phyloP scores from a whole-genome alignment of 2,888 invertebrate genomes.

The Athalia cordata region DNA sequence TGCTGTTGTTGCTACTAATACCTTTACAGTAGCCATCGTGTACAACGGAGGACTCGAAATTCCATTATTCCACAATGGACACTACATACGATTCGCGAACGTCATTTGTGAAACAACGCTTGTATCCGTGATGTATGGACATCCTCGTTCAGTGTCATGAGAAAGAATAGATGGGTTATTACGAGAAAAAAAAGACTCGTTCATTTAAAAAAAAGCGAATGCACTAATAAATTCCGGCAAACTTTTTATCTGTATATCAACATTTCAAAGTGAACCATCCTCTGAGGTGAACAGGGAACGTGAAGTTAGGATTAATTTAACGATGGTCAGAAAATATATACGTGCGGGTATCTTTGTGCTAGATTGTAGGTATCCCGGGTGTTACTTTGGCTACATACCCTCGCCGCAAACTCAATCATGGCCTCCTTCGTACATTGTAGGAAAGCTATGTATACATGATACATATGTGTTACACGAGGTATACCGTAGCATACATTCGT shows the following conservation, averaged over 20 bases:
- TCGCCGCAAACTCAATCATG: slow-evolving; percentile 40
- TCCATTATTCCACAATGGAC: no score
- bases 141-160: no score
- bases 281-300: not conserved
- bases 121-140: no score
- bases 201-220: no score
- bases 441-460: not conserved
- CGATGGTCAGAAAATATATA: not conserved
- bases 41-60: not conserved
- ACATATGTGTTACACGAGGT: slow-evolving; percentile 12
- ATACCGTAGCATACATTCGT: slow-evolving; percentile 42
- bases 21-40: not conserved
- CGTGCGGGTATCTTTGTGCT: slow-evolving; percentile 1
- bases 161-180: no score
- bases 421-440: slow-evolving; percentile 31
- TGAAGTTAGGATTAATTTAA: slow-evolving; percentile 7
- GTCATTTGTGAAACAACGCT: no score
- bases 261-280: not conserved
- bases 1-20: not conserved
- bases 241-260: no score
- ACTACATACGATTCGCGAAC: no score
- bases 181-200: no score
- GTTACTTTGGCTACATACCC: slow-evolving; percentile 28
- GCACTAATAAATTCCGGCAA: no score
- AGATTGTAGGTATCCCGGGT: slow-evolving; percentile 19